Base-by-base conservation (phyloP, 2,113 vertebrate genomes). In the Gila orcuttii region DNA sequence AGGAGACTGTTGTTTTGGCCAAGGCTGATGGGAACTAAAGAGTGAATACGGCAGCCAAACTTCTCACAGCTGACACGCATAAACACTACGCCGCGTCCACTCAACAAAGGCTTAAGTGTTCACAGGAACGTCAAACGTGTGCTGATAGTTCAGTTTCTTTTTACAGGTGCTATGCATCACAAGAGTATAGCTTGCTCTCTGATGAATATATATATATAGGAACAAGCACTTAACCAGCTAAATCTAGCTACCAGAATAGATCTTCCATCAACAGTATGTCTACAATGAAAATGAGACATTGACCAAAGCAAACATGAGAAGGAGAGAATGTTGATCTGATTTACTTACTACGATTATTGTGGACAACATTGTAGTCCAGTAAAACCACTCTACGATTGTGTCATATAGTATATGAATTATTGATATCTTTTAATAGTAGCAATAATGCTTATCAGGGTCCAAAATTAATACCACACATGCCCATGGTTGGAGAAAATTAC, bases 81-180 rank as follows among this genome's bases (percentile, higher is more conserved):
- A 57, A 52, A 79, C 52, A 73, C 85, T 60, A 74, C 31, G 28
- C 57, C 39, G 21, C n/a, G 23, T 82, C 55, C 28, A 42, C 71
- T 47, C 79, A 74, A 74, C 55, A 75, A 62, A 73, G 78, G 78
- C 80, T 86, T 60, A 86, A 79, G 64, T 81, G 66, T 79, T 71
- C 66, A 36, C 80, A 15, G 57, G 42, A 23, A 80, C 39, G 66
- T 33, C 76, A 71, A 33, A 45, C n/a, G 21, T 45, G 62, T 60
- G 50, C 85, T 71, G 23, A 60, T 73, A 33, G 57, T 59, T 73
- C 79, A 25, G 47, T 81, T n/a, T 79, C 57, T 80, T 85, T 59
- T 73, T 60, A 74, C 77, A 80, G 85, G 50, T 86, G 36, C 39
- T 42, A 28, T 79, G 45, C 36, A n/a, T 84, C 50, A 55, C 57